These are phyloP conservation scores for Myotis findleyi DNA, from an alignment of 2,797 vertebrate species.

Conservation along the genomic window DNA sequence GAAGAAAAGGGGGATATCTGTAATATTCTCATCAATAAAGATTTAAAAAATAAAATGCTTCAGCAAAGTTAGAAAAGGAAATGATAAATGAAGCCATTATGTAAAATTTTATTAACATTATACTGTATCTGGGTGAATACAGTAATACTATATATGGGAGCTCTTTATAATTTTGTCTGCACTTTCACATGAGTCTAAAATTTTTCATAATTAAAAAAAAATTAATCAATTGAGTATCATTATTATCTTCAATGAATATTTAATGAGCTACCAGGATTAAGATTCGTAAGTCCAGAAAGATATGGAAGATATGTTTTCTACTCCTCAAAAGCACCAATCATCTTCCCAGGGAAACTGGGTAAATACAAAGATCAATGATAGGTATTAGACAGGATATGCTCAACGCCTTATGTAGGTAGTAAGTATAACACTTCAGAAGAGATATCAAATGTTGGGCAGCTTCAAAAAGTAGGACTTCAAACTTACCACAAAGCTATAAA, in stretches of 20 bases:
- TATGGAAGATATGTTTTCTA: neutral
- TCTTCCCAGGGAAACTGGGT: neutral
- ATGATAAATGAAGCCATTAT: constrained; percentile 24
- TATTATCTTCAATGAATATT: constrained; percentile 40
- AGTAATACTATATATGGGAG: neutral
- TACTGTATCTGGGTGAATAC: neutral
- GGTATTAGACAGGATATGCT: neutral
- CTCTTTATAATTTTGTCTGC: neutral
- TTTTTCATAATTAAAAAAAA: constrained; percentile 35
- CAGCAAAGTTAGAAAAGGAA: neutral
- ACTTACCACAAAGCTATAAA: neutral
- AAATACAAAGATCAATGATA: neutral
- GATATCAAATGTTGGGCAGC: neutral
- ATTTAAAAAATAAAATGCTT: neutral
- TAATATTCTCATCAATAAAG: no score
- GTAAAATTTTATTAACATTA: constrained; percentile 1
- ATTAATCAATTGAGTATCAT: neutral
- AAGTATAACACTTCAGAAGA: neutral
- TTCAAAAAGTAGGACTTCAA: constrained; percentile 40
- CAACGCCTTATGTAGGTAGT: neutral
- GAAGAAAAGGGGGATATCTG: no score
- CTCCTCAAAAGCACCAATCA: constrained; percentile 34
- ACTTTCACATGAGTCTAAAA: constrained; percentile 9
- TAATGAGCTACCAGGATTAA: constrained; percentile 25
- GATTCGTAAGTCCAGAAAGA: neutral